A percentile compares a stretch with the other conserved stretches of the same genome.
phyloP scores from a whole-genome alignment of 1,140 invertebrate species.

The Bombus polaris region DNA sequence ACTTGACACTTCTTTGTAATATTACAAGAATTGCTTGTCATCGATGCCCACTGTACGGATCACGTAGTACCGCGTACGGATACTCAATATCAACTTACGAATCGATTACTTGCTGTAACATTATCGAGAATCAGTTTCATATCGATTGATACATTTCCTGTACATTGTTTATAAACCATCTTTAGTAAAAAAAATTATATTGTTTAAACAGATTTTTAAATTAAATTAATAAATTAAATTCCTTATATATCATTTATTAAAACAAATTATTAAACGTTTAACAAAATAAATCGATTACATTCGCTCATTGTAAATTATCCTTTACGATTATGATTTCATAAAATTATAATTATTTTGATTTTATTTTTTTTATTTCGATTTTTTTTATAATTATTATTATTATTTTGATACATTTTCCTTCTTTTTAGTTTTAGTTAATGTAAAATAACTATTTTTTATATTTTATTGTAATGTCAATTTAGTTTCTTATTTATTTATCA shows the following conservation, averaged over 20 bases:
- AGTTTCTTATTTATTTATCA: not conserved
- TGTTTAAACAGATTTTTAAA: not conserved
- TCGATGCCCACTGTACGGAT: conserved; percentile 4
- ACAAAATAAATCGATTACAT: not conserved
- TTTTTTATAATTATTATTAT: not conserved
- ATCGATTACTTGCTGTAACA: not conserved
- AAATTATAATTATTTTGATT: not conserved
- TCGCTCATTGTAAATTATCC: not conserved
- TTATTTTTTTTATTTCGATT: not conserved
- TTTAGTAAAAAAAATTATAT: not conserved
- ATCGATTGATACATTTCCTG: not conserved
- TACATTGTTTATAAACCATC: not conserved
- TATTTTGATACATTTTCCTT: not conserved
- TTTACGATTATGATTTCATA: not conserved
- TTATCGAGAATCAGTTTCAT: not conserved
- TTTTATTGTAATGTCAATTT: not conserved
- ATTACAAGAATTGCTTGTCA: conserved; percentile 44
- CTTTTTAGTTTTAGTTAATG: not conserved
- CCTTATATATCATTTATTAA: not conserved
- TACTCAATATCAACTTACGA: not conserved
- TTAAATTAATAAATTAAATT: not conserved
- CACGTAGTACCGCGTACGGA: not conserved
- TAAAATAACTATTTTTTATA: not conserved
- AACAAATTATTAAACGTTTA: not conserved
- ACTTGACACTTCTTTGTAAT: not conserved